Conservation (phyloP, 2,113 vertebrate genomes). For the Odontophorus gujanensis region DNA sequence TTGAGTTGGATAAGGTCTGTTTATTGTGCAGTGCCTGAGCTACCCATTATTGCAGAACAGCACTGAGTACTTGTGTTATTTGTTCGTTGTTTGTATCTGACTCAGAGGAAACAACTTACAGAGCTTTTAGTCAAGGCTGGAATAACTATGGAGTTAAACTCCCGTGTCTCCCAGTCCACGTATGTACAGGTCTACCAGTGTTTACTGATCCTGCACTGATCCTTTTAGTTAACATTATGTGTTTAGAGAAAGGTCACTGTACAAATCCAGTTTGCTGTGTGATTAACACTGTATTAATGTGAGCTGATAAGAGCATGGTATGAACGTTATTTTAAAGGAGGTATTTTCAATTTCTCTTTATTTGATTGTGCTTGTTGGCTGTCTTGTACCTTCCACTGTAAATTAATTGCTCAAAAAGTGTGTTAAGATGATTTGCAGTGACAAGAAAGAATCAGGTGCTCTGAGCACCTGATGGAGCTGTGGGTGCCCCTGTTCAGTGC, state of each 20-base stretch:
- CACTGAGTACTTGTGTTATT: background rate
- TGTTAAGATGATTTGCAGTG: background rate
- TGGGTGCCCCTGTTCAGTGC: no score
- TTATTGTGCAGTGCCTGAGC: background rate
- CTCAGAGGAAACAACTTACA: background rate
- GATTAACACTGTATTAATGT: background rate
- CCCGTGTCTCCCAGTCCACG: background rate
- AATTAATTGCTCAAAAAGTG: background rate
- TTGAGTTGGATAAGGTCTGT: background rate
- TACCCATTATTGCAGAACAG: rapidly evolving
- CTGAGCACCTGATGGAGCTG: no score
- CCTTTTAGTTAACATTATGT: background rate
- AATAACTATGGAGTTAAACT: background rate
- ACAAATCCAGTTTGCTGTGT: background rate
- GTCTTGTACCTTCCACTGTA: background rate
- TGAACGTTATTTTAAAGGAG: background rate
- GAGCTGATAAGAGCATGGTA: background rate
- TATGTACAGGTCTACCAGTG: background rate
- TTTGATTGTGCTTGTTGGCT: background rate
- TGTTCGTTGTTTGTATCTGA: background rate
- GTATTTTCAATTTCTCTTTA: background rate
- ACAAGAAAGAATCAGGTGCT: background rate
- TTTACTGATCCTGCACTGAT: background rate
- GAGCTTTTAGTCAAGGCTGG: background rate
- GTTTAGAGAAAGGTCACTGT: background rate